Conservation (phyloP, 2,888 invertebrate genomes). For the Drosophila neutralis region DNA sequence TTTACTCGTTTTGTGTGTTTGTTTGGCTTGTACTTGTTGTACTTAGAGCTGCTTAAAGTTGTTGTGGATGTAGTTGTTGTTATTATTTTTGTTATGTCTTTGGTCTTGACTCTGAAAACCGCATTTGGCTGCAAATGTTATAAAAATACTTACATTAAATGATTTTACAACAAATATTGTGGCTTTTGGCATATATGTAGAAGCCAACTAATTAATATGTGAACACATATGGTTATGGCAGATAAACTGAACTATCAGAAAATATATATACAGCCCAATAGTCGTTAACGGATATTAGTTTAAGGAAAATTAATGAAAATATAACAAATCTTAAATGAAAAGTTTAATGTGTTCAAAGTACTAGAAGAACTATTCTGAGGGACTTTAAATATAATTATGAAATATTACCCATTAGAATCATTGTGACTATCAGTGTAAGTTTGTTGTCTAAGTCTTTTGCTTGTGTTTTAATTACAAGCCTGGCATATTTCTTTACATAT, state of each 20-base stretch:
- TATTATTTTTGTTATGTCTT: conserved; percentile 48
- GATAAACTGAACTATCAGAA: not conserved
- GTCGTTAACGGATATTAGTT: not conserved
- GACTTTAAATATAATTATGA: not conserved
- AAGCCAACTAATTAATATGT: not conserved
- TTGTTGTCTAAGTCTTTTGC: conserved; percentile 51
- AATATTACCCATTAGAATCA: not conserved
- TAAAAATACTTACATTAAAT: conserved; percentile 28
- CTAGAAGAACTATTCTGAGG: not conserved
- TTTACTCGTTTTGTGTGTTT: conserved; percentile 53
- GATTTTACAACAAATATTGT: conserved; percentile 19
- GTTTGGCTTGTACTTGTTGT: conserved; percentile 69
- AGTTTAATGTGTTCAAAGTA: not conserved
- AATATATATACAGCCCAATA: no score
- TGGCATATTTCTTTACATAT: not conserved
- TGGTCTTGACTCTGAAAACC: conserved; percentile 78
- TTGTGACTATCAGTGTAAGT: conserved; percentile 14
- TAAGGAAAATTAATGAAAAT: not conserved
- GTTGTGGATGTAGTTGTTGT: conserved; percentile 33
- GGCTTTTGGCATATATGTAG: not conserved
- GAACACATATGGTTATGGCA: not conserved
- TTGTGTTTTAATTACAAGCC: not conserved
- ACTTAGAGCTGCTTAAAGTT: conserved; percentile 64
- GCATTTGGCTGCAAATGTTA: conserved; percentile 37
- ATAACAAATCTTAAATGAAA: not conserved